Conservation (phyloP, 1,140 invertebrate species). For the Drosophila tsacasi region DNA sequence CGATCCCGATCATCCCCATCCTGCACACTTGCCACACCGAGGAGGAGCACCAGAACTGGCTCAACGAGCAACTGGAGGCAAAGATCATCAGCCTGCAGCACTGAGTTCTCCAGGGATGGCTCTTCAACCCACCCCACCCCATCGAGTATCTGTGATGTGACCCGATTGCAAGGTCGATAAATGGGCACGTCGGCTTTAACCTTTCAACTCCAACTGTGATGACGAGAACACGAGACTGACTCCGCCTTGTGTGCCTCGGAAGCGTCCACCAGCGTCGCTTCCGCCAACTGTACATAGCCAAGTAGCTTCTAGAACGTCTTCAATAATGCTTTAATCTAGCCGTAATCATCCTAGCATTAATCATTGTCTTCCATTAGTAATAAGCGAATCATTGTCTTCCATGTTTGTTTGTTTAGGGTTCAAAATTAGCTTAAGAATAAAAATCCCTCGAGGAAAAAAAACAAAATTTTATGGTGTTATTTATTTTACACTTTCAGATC, state of each 20-base stretch:
- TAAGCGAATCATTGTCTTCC: slow-evolving; percentile 67
- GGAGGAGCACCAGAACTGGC: slow-evolving; percentile 75
- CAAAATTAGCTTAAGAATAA: slow-evolving; percentile 51
- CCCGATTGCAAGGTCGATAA: slow-evolving; percentile 39
- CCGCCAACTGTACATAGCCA: slow-evolving; percentile 50
- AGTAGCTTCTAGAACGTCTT: slow-evolving; percentile 22
- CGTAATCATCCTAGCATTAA: slow-evolving; percentile 34
- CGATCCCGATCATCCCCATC: background rate
- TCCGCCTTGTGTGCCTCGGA: slow-evolving; percentile 27
- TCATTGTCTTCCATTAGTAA: slow-evolving; percentile 76
- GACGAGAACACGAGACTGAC: slow-evolving; percentile 64
- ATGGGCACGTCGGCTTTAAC: slow-evolving; percentile 57
- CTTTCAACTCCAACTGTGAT: slow-evolving; percentile 58
- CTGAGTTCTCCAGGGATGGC: slow-evolving; percentile 18
- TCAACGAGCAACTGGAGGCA: slow-evolving; percentile 69
- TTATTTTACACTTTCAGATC: background rate
- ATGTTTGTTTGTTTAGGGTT: slow-evolving; percentile 63
- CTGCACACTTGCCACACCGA: slow-evolving; percentile 45
- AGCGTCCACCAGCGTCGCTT: slow-evolving; percentile 11
- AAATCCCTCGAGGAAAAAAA: slow-evolving; percentile 34
- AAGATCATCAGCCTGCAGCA: slow-evolving; percentile 15
- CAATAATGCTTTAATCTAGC: slow-evolving; percentile 38
- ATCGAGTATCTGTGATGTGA: slow-evolving; percentile 64
- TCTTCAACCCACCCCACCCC: background rate
- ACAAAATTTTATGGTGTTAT: slow-evolving; percentile 4